Evolutionary conservation across 2,888 invertebrate species (phyloP).

Genomic region (Dexiosoma caninum): DNA sequence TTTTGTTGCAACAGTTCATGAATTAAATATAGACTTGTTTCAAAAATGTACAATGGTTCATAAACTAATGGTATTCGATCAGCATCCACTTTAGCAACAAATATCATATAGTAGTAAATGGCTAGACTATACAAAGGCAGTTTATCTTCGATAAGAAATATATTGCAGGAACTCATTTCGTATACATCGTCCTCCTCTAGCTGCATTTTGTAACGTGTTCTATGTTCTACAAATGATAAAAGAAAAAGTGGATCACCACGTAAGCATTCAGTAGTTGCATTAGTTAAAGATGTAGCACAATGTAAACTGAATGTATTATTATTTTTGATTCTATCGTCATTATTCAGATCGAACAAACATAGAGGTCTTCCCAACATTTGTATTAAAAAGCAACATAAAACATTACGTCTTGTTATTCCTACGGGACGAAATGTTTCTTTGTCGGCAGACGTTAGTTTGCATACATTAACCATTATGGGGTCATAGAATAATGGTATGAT

Average conservation of each 20-base stretch:
- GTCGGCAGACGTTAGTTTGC: conserved; percentile 32
- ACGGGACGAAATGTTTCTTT: conserved; percentile 70
- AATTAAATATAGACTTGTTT: conserved; percentile 81
- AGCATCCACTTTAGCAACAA: conserved; percentile 80
- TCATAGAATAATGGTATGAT: conserved; percentile 83
- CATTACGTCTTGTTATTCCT: conserved; percentile 76
- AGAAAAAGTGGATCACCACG: conserved; percentile 79
- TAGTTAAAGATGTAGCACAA: conserved; percentile 79
- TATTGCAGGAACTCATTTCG: conserved; percentile 76
- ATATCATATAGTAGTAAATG: conserved; percentile 85
- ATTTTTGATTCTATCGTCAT: conserved; percentile 73
- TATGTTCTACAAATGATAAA: conserved; percentile 74
- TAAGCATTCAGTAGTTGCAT: conserved; percentile 79
- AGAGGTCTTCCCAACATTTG: conserved; percentile 86
- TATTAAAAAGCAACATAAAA: conserved; percentile 82
- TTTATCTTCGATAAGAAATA: conserved; percentile 80
- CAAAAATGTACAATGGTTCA: conserved; percentile 80
- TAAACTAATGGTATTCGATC: conserved; percentile 72
- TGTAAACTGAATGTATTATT: conserved; percentile 81
- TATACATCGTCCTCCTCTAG: conserved; percentile 66
- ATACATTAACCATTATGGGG: conserved; percentile 79
- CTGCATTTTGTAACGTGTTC: conserved; percentile 70
- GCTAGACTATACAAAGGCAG: conserved; percentile 82
- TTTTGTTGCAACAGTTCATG: conserved; percentile 75
- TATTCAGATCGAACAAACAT: conserved; percentile 82